Evolutionary conservation across 2,113 vertebrate species (phyloP), one percentile per base, ranked within the genome.

Genomic region (Poeciliopsis prolifica): DNA sequence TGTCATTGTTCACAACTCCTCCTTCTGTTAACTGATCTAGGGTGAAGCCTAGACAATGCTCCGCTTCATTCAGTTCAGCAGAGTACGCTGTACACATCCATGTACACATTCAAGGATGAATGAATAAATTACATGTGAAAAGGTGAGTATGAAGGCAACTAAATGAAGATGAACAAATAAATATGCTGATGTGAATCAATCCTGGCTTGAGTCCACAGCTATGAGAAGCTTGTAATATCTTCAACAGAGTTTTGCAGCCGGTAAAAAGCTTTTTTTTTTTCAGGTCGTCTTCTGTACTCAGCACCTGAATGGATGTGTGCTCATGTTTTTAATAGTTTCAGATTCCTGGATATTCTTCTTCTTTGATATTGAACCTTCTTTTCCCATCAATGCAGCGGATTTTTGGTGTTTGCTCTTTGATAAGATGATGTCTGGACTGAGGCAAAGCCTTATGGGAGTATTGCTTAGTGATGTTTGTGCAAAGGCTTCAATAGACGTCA

Each of bases 401-500:
- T 74, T 74, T 71, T 33, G 77, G 54, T 60, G 44, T 83, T 75
- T 77, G 65, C n/a, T 48, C 77, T 61, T 65, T 30, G 72, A 80
- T 81, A 71, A 78, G 78, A 70, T 75, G 74, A 72, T 73, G 80
- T 86, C 70, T 87, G 70, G 37, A 68, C 77, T 80, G 76, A 80
- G 74, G 78, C 74, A 72, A 78, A 78, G 78, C 71, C 83, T 78
- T 74, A n/a, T 77, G 82, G 82, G 83, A 80, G 68, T 71, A 72
- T 69, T 83, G 77, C 72, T 80, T 28, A 69, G 73, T 76, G 71
- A 74, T 85, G 66, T 90, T 78, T 89, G 85, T 86, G 75, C 64
- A 83, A 62, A 77, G 77, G 81, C 78, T 90, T 91, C 80, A 85
- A 86, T 84, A 72, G 77, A 73, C 35, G 42, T 86, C 87, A 81